Conservation (phyloP, 2,113 vertebrate species). For the Nanorana parkeri region DNA sequence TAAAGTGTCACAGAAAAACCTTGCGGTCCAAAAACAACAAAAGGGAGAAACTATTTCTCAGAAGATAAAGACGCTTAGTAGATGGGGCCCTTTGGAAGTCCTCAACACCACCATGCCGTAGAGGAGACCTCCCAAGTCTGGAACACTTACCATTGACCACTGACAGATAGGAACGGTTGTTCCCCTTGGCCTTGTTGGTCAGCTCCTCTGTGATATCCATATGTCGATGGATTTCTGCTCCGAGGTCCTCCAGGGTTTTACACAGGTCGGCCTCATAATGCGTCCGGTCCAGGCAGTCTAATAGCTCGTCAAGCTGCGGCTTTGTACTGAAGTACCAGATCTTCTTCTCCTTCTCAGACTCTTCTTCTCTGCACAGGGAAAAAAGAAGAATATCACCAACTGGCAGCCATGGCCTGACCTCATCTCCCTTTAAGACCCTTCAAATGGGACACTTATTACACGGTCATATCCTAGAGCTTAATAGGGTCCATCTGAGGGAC, state of each 20-base stretch:
- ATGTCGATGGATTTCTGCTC: slow-evolving; percentile 88
- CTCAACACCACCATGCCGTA: no score
- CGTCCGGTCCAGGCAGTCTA: slow-evolving; percentile 86
- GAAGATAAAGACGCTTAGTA: no score
- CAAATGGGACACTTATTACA: no score
- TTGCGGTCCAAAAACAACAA: no score
- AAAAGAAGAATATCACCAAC: not conserved
- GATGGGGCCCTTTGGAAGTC: no score
- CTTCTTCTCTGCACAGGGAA: slow-evolving; percentile 83
- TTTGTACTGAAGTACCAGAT: slow-evolving; percentile 98
- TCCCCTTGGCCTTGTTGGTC: slow-evolving; percentile 92
- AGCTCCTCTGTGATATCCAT: slow-evolving; percentile 96
- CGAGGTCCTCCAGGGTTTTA: slow-evolving; percentile 89
- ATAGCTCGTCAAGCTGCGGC: slow-evolving; percentile 87
- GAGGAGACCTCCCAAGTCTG: not conserved
- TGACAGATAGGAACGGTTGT: slow-evolving; percentile 89
- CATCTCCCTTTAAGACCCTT: no score
- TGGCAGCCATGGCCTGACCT: not conserved
- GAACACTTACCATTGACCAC: slow-evolving; percentile 85
- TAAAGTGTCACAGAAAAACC: not conserved
- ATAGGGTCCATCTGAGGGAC: no score
- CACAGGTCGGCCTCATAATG: slow-evolving; percentile 94
- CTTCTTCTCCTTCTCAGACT: slow-evolving; percentile 89
- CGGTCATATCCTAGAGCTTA: no score
- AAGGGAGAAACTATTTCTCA: no score